Evolutionary conservation across 2,113 vertebrate genomes (phyloP).

Genomic region (Scopus umbretta): DNA sequence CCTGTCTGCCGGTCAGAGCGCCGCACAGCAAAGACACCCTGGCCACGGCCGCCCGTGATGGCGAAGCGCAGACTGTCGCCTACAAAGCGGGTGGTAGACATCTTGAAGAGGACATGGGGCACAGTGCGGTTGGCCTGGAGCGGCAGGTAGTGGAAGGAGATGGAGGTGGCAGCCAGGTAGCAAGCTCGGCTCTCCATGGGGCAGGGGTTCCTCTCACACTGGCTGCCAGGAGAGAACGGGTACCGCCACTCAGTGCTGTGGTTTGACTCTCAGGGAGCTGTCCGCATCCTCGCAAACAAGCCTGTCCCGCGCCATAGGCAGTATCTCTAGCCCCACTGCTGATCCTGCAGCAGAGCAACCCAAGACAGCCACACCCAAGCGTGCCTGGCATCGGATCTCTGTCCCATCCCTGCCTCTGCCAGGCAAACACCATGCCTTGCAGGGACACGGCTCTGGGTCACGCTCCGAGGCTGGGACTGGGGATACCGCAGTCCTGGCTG

Average conservation of each 20-base stretch:
- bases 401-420: background rate
- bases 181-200: slow-evolving; percentile 74
- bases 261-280: background rate
- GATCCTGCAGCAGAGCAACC: background rate
- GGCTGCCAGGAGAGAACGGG: slow-evolving; percentile 62
- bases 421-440: background rate
- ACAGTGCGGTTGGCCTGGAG: slow-evolving; percentile 79
- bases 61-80: slow-evolving; percentile 80
- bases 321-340: background rate
- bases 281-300: background rate
- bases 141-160: slow-evolving; percentile 84
- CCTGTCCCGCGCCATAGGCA: accelerated
- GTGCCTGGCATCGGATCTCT: accelerated
- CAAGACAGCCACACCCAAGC: background rate
- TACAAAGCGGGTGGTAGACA: slow-evolving; percentile 72
- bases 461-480: background rate
- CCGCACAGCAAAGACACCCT: slow-evolving; percentile 69
- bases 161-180: slow-evolving; percentile 73
- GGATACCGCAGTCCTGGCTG: background rate
- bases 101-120: slow-evolving; percentile 78
- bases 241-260: accelerated
- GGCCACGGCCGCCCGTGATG: slow-evolving; percentile 55
- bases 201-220: slow-evolving; percentile 85
- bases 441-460: background rate
- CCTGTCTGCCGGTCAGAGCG: slow-evolving; percentile 77